phyloP scores from a whole-genome alignment of 2,113 vertebrate genomes.

The Serinus canaria region DNA sequence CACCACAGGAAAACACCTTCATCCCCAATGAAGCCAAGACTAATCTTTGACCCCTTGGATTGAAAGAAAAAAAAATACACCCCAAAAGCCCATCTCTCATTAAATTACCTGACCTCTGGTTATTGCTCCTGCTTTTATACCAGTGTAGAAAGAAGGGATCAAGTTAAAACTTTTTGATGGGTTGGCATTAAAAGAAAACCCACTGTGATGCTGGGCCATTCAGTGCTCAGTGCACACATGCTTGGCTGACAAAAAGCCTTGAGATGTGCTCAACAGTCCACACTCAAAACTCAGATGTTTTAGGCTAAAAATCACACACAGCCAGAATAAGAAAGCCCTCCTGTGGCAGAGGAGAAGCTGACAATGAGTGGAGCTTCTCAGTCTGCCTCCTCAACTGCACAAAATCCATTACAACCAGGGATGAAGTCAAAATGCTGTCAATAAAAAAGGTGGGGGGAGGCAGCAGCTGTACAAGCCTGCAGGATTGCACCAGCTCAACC shows the following conservation, averaged over 20 bases:
- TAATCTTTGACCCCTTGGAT: background rate
- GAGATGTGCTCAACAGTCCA: background rate
- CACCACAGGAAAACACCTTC: background rate
- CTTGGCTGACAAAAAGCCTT: background rate
- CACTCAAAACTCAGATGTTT: background rate
- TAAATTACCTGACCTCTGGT: background rate
- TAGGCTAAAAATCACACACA: background rate
- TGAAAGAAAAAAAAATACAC: background rate
- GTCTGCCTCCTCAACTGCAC: background rate
- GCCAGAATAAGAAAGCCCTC: background rate
- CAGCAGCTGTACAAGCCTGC: background rate
- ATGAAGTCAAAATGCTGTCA: background rate
- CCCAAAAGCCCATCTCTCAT: background rate
- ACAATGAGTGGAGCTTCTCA: background rate
- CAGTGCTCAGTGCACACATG: accelerated
- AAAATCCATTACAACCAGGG: background rate
- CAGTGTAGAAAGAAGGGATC: background rate
- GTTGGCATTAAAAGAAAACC: background rate
- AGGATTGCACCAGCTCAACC: background rate
- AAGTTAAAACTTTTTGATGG: background rate
- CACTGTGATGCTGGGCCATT: background rate
- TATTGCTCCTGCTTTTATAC: background rate
- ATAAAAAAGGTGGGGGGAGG: background rate
- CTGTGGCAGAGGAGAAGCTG: background rate
- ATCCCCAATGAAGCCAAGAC: background rate